Conservation (phyloP, 2,888 invertebrate genomes). For the Caenorhabditis sulstoni region DNA sequence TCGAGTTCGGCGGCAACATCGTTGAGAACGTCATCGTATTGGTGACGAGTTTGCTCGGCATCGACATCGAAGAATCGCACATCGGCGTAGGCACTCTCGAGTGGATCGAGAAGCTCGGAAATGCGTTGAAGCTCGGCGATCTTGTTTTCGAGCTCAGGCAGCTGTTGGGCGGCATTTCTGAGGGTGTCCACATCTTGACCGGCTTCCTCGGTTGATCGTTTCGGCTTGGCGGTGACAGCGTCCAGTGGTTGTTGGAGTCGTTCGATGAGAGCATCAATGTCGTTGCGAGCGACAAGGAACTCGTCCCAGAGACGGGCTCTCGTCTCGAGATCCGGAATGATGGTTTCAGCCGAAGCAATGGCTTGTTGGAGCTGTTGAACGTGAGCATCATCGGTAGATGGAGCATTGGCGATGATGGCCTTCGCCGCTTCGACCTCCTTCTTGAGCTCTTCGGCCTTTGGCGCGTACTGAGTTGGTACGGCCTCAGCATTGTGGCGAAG, state of each 20-base stretch:
- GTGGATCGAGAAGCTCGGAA: constrained; percentile 70
- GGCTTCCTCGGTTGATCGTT: constrained; percentile 51
- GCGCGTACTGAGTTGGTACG: constrained; percentile 61
- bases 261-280: constrained; percentile 62
- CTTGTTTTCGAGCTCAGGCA: constrained; percentile 56
- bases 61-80: constrained; percentile 70
- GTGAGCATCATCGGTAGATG: constrained; percentile 42
- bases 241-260: constrained; percentile 60
- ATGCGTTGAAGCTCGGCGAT: constrained; percentile 66
- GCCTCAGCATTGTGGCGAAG: constrained; percentile 65
- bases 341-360: constrained; percentile 54
- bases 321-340: constrained; percentile 61
- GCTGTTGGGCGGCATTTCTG: constrained; percentile 43
- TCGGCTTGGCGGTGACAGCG: constrained; percentile 46
- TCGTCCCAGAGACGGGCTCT: constrained; percentile 64
- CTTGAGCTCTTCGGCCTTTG: constrained; percentile 63
- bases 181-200: constrained; percentile 50
- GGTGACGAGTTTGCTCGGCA: constrained; percentile 69
- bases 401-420: constrained; percentile 40
- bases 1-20: constrained; percentile 57
- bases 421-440: constrained; percentile 57
- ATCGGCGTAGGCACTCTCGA: constrained; percentile 72
- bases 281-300: constrained; percentile 68
- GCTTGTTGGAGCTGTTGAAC: constrained; percentile 53
- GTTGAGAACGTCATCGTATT: constrained; percentile 68